Evolutionary conservation across 2,113 vertebrate genomes (phyloP), one percentile per base, ranked within the genome.

Genomic region (Crypturellus undulatus): DNA sequence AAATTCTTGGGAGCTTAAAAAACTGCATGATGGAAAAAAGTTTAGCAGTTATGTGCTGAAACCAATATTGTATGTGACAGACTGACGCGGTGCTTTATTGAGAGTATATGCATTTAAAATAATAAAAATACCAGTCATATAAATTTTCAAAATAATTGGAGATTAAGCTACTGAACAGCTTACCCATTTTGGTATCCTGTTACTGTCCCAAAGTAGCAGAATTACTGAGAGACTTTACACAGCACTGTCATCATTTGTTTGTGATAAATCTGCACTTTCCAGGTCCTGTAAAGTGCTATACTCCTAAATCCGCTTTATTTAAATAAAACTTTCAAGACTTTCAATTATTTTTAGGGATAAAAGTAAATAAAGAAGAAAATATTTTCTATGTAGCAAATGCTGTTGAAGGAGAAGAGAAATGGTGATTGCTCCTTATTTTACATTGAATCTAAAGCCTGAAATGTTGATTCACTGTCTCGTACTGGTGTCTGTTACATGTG

Each of bases 1-100:
- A 90, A 91, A 70, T 34, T 3, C 26, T 65, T 93, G 34, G 3
- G 12, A 68, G 11, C 17, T 89, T 76, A 51, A 95, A 94, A 60
- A 30, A 43, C 11, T 49, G 1, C 15, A 78, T 0, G 0, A 47
- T 34, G 84, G 28, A 84, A 94, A 93, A 90, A 51, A 1, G 0
- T 56, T 64, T 71, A 58, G 11, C 6, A 89, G 19, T 78, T 16
- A 25, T 34, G 6, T 70, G 80, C 34, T 38, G 40, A 45, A 82
- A 79, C 8, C 12, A 83, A 85, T 25, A 36, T 25, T 75, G 9
- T 28, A 49, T 34, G 9, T 9, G 11, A 42, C 20, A 52, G 14
- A 18, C 59, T 86, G 52, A 93, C 60, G 4, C 12, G 72, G 11
- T 9, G 43, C 9, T 89, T 34, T 85, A 12, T 58, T 80, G 81